These are phyloP conservation scores for Mesodorylaimus sp. DNA, from an alignment of 2,888 invertebrate species.

Conservation along the genomic window DNA sequence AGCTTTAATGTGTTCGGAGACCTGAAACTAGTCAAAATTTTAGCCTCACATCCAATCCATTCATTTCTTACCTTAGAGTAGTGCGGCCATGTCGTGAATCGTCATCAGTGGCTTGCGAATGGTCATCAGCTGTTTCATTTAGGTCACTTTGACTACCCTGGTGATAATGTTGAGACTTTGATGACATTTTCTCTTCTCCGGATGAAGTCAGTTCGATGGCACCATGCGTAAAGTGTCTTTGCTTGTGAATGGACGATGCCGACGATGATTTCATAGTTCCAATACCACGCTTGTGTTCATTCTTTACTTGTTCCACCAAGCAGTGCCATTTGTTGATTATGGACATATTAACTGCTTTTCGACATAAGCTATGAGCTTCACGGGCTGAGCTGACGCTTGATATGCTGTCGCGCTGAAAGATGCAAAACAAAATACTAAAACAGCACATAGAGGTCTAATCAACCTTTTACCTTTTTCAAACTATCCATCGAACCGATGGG, in stretches of 20 bases:
- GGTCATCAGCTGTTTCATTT: not conserved
- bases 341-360: conserved; percentile 3
- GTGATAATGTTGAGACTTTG: not conserved
- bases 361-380: not conserved
- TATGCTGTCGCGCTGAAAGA: conserved; percentile 8
- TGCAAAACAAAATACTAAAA: not conserved
- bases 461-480: conserved; percentile 1
- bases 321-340: conserved; percentile 10
- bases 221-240: not conserved
- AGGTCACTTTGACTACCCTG: not conserved
- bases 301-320: conserved; percentile 6
- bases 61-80: not conserved
- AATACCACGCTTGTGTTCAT: not conserved
- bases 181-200: not conserved
- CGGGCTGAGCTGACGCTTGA: conserved; percentile 1
- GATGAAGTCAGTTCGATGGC: not conserved
- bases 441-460: not conserved
- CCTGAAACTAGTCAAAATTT: too few species aligned
- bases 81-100: too few species aligned
- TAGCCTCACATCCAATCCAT: not conserved
- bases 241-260: not conserved
- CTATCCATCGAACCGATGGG: conserved; percentile 3
- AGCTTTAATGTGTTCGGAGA: not conserved
- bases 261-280: not conserved
- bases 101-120: not conserved